These are phyloP conservation scores for Kuschelorhynchus macadamiae DNA, from an alignment of 2,888 invertebrate species.

Conservation along the genomic window DNA sequence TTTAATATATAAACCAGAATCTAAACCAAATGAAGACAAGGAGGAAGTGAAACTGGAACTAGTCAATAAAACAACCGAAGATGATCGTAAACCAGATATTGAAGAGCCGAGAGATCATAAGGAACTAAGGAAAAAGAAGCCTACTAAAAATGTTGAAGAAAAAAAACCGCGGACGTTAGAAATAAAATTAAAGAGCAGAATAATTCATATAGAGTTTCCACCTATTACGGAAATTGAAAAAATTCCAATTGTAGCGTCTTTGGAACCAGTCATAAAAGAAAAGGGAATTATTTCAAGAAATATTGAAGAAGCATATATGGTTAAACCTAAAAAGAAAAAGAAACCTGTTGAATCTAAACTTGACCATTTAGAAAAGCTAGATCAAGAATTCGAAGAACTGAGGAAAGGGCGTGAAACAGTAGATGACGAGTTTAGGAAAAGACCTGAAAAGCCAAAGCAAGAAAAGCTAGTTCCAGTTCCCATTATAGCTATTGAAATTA, in stretches of 20 bases:
- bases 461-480: conserved; percentile 57
- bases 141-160: conserved; percentile 44
- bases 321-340: conserved; percentile 58
- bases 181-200: conserved; percentile 63
- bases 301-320: conserved; percentile 54
- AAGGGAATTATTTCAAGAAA: conserved; percentile 76
- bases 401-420: conserved; percentile 51
- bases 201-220: conserved; percentile 64
- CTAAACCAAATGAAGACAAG: conserved; percentile 59
- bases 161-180: conserved; percentile 58
- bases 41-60: conserved; percentile 61
- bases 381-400: conserved; percentile 57
- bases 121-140: conserved; percentile 42
- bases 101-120: conserved; percentile 55
- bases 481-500: conserved; percentile 56
- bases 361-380: conserved; percentile 54
- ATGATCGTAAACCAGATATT: conserved; percentile 12
- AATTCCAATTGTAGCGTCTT: conserved; percentile 55
- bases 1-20: conserved; percentile 53
- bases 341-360: conserved; percentile 56
- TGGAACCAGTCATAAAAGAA: conserved; percentile 72
- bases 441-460: conserved; percentile 60
- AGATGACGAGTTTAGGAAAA: conserved; percentile 57
- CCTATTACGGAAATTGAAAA: conserved; percentile 57
- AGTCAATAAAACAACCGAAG: conserved; percentile 56